Evolutionary conservation across 1,140 invertebrate genomes (phyloP), one percentile per base, ranked within the genome.

Genomic region (Popillia japonica): DNA sequence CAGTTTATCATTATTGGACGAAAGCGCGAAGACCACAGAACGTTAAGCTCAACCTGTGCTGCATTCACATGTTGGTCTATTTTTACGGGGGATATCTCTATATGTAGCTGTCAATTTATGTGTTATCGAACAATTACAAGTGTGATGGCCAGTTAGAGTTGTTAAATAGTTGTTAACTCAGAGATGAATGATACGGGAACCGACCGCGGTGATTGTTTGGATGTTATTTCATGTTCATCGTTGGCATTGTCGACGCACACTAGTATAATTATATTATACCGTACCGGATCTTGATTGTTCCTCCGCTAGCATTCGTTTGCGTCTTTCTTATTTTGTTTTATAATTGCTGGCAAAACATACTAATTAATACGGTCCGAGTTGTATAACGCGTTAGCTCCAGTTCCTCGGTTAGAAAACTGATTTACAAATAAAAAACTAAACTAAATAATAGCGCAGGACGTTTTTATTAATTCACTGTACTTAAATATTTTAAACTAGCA

Each of bases 101-200:
- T 83, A 82, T 81, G 82, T 82, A 79, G 78, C 83, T 83, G 82
- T 83, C 83, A 83, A 80, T 83, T 83, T 83, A 80, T 83, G 76
- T 83, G 81, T 83, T 83, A 83, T 83, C 83, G 83, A 77, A 83
- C 82, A 83, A 83, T 83, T 83, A 83, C 81, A 83, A 82, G 81
- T 83, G 82, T 83, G 81, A 83, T 83, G 82, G 83, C 83, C 81
- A 81, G 81, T 82, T 82, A 82, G 79, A 83, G 81, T 82, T 83
- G 83, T 83, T 83, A 83, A 83, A 83, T 82, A 83, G 79, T 82
- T 83, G 81, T 83, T 83, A 83, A 82, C 80, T 80, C 72, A 55
- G 40, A 83, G 82, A 83, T 83, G 78, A 59, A 27, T 79, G 82
- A 83, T 83, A 83, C 27, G 42, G 23, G 44, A 55, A 74, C 72